Percentiles rank a stretch among this genome's conserved stretches.
Conservation (phyloP, 2,797 vertebrate genomes). For the Chrysocyon brachyurus region DNA sequence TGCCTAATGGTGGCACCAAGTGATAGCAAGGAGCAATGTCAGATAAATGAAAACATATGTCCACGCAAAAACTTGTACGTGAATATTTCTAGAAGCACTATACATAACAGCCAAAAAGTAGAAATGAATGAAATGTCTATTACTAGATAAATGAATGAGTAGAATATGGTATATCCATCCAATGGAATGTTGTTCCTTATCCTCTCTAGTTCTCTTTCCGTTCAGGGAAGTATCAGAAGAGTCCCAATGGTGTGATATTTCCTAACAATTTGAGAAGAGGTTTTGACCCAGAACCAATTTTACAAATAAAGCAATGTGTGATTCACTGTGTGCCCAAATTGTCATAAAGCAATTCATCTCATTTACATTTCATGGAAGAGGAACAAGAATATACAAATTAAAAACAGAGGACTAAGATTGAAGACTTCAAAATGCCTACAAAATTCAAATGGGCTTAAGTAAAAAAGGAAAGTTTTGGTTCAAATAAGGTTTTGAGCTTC, state of each 20-base stretch:
- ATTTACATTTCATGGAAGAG: not conserved
- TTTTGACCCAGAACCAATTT: conserved; percentile 9
- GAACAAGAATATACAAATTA: not conserved
- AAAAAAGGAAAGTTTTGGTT: not conserved
- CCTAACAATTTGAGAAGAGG: not conserved
- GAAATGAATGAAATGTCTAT: not conserved
- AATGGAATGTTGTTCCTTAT: not conserved
- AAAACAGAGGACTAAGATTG: not conserved
- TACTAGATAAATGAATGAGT: not conserved
- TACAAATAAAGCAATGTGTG: not conserved
- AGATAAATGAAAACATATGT: not conserved
- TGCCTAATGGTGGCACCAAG: not conserved
- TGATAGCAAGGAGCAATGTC: not conserved
- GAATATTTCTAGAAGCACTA: not conserved
- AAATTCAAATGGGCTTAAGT: not conserved
- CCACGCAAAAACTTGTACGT: not conserved
- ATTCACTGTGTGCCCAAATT: not conserved
- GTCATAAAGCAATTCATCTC: not conserved
- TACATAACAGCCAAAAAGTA: not conserved
- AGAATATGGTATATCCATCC: not conserved
- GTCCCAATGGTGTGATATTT: not conserved
- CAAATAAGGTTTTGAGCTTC: not conserved
- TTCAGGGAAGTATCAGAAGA: not conserved
- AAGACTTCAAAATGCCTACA: not conserved
- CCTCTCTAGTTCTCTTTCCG: not conserved